Conservation (phyloP, 2,113 vertebrate genomes). For the Microcebus jonahi region DNA sequence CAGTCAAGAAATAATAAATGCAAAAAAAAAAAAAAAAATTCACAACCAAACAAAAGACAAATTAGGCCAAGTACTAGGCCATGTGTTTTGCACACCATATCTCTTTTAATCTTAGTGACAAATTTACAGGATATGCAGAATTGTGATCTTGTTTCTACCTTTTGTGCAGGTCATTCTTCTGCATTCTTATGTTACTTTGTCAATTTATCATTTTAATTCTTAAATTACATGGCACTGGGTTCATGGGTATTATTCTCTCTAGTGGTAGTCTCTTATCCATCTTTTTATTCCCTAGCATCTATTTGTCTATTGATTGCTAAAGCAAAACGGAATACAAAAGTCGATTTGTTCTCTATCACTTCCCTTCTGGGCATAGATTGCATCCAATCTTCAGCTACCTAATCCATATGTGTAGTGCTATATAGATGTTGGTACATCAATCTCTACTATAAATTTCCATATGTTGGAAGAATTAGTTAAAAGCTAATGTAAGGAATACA, state of each 20-base stretch:
- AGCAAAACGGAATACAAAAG: not conserved
- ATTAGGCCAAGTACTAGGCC: not conserved
- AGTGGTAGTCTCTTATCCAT: not conserved
- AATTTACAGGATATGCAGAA: not conserved
- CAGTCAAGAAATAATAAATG: not conserved
- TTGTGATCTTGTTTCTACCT: not conserved
- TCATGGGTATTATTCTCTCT: not conserved
- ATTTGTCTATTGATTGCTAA: not conserved
- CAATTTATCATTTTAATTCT: not conserved
- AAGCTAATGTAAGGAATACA: slow-evolving; percentile 44
- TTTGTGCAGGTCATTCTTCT: not conserved
- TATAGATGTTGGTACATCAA: not conserved
- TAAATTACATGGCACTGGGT: not conserved
- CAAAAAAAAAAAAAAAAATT: not conserved
- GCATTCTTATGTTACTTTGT: not conserved
- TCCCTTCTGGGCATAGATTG: not conserved
- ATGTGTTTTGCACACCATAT: not conserved
- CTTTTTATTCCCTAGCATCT: not conserved
- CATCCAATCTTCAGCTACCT: not conserved
- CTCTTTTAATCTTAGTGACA: not conserved
- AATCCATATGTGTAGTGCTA: not conserved
- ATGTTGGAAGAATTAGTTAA: slow-evolving; percentile 11
- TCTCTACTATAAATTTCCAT: not conserved
- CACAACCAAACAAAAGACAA: not conserved
- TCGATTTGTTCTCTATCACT: not conserved